phyloP scores from a whole-genome alignment of 2,888 invertebrate genomes.

The Tineola bisselliella region DNA sequence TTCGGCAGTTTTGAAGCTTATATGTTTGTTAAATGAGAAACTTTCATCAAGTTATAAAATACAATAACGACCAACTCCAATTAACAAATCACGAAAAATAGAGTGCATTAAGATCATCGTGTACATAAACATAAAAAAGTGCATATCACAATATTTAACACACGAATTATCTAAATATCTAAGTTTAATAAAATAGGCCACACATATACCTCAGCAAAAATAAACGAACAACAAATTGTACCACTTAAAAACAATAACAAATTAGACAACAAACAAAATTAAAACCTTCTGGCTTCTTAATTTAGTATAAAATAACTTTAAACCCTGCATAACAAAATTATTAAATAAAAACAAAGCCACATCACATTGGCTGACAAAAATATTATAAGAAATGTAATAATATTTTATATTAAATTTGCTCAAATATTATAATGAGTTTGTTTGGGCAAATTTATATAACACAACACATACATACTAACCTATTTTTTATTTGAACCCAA shows the following conservation, averaged over 20 bases:
- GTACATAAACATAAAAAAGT: slow-evolving; percentile 15
- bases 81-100: slow-evolving; percentile 15
- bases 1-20: too few relatives aligned
- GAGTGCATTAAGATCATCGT: slow-evolving; percentile 21
- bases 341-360: background rate
- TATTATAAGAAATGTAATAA: too few relatives aligned
- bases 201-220: too few relatives aligned
- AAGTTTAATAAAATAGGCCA: background rate
- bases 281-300: slow-evolving; percentile 1
- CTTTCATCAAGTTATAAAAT: background rate
- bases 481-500: too few relatives aligned
- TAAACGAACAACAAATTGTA: background rate
- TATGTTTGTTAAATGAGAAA: too few relatives aligned
- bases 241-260: background rate
- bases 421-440: too few relatives aligned
- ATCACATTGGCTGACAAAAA: background rate
- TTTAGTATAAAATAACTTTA: slow-evolving; percentile 14
- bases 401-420: too few relatives aligned
- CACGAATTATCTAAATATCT: background rate
- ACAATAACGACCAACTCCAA: background rate
- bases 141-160: slow-evolving; percentile 9
- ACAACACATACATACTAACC: too few relatives aligned
- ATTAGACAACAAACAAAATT: too few relatives aligned
- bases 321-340: background rate
- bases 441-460: too few relatives aligned